Percentiles rank a stretch among this genome's conserved stretches.
These are phyloP conservation scores for Meteorus cinctellus DNA, from an alignment of 2,888 invertebrate species.

Conservation along the genomic window DNA sequence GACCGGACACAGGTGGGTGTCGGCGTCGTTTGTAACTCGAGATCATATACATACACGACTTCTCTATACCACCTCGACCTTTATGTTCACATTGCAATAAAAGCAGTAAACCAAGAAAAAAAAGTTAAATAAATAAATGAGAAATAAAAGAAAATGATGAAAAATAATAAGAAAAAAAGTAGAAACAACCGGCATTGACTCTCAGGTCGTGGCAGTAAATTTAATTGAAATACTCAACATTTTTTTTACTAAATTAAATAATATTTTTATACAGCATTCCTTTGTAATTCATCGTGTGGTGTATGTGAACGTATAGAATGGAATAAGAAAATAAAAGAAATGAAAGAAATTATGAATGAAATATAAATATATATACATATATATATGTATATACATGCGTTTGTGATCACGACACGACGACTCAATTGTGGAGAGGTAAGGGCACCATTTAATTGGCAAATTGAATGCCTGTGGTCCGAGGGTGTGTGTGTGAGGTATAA, in stretches of 20 bases:
- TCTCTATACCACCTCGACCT: slow-evolving; percentile 16
- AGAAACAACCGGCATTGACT: neutral
- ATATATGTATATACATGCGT: neutral
- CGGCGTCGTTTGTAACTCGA: slow-evolving; percentile 69
- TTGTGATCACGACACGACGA: neutral
- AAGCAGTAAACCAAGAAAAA: neutral
- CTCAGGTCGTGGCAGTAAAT: slow-evolving; percentile 7
- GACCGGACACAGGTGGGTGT: slow-evolving; percentile 67
- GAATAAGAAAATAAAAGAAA: neutral
- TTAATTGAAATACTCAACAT: slow-evolving; percentile 15
- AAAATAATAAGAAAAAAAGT: neutral
- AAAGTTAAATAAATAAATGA: neutral
- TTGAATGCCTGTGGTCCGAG: slow-evolving; percentile 4
- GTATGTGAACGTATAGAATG: neutral
- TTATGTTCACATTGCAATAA: slow-evolving; percentile 38
- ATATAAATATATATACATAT: neutral
- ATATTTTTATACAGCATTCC: slow-evolving; percentile 5
- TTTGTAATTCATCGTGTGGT: slow-evolving; percentile 6
- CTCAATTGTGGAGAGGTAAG: slow-evolving; percentile 8
- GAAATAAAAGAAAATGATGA: neutral
- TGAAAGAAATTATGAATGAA: slow-evolving; percentile 1
- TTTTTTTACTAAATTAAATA: slow-evolving; percentile 4
- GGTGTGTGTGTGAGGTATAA: neutral
- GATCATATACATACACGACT: slow-evolving; percentile 46
- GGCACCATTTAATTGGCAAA: slow-evolving; percentile 16